Conservation (phyloP, 2,113 vertebrate species). For the Anolis carolinensis region DNA sequence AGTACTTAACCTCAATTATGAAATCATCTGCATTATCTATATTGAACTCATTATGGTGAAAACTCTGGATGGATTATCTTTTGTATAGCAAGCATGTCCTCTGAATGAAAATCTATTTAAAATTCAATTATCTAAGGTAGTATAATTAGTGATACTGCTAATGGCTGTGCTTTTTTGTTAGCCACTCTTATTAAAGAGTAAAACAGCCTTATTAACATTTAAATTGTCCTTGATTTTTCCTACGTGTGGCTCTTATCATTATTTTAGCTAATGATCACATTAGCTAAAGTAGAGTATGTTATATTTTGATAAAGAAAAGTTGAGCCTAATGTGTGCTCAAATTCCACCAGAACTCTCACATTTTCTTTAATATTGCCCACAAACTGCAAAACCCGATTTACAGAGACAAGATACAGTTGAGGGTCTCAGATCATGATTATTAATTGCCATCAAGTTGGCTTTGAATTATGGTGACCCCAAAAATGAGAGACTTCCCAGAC, state of each 20-base stretch:
- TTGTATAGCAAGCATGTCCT: not conserved
- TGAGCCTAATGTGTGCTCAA: not conserved
- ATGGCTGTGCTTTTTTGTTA: constrained; percentile 27
- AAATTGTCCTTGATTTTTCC: not conserved
- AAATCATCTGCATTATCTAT: not conserved
- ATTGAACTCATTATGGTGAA: not conserved
- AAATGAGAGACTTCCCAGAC: too few relatives aligned
- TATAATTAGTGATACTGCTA: not conserved
- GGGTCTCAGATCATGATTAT: too few relatives aligned
- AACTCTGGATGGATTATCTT: not conserved
- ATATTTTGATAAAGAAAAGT: not conserved
- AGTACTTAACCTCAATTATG: too few relatives aligned
- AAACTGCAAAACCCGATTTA: not conserved
- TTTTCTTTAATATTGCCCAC: not conserved
- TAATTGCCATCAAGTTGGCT: too few relatives aligned
- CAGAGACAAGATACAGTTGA: too few relatives aligned
- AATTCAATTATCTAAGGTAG: constrained; percentile 1
- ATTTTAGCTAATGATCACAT: not conserved
- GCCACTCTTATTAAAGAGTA: not conserved
- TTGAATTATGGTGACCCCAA: too few relatives aligned
- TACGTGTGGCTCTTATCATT: not conserved
- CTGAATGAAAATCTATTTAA: not conserved
- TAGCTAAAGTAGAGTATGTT: too few relatives aligned
- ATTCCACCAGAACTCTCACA: not conserved
- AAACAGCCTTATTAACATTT: not conserved